These are phyloP conservation scores for Mastacembelus armatus DNA, from an alignment of 2,797 vertebrate genomes.

Conservation along the genomic window DNA sequence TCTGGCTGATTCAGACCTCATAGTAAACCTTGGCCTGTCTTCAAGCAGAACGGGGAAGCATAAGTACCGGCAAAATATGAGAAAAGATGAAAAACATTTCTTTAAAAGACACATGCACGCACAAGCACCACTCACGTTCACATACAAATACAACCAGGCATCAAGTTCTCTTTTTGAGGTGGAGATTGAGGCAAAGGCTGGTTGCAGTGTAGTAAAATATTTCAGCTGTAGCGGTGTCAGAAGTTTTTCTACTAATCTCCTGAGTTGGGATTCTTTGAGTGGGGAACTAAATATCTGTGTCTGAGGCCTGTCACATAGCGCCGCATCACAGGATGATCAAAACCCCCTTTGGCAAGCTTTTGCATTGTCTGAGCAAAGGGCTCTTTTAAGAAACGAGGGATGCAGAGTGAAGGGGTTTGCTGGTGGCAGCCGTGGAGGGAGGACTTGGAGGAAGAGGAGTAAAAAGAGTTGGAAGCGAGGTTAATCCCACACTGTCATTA, in stretches of 20 bases:
- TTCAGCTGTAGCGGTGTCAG: constrained; percentile 65
- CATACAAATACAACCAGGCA: constrained; percentile 47
- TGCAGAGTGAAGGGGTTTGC: constrained; percentile 36
- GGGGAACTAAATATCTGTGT: constrained; percentile 75
- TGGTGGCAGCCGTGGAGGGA: constrained; percentile 27
- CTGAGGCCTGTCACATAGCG: constrained; percentile 74
- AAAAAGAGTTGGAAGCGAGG: constrained; percentile 63
- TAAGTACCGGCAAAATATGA: constrained; percentile 42
- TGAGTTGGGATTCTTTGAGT: constrained; percentile 65
- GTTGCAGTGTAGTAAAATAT: constrained; percentile 60
- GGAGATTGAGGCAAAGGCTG: constrained; percentile 41
- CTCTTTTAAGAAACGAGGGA: constrained; percentile 48
- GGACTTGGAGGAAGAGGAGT: constrained; percentile 54
- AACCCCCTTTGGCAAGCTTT: constrained; percentile 61
- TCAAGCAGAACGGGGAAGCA: constrained; percentile 17
- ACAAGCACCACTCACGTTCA: constrained; percentile 30
- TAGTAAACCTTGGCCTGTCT: constrained; percentile 61
- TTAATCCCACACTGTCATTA: constrained; percentile 79
- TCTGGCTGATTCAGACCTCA: constrained; percentile 54
- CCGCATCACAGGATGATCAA: constrained; percentile 76
- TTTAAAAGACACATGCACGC: constrained; percentile 24
- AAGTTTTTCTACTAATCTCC: constrained; percentile 74
- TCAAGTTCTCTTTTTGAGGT: constrained; percentile 32
- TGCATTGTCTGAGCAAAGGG: constrained; percentile 67
- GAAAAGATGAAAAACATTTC: constrained; percentile 54